These are phyloP conservation scores for Sepiola atlantica DNA, from an alignment of 2,888 invertebrate species.

Conservation along the genomic window DNA sequence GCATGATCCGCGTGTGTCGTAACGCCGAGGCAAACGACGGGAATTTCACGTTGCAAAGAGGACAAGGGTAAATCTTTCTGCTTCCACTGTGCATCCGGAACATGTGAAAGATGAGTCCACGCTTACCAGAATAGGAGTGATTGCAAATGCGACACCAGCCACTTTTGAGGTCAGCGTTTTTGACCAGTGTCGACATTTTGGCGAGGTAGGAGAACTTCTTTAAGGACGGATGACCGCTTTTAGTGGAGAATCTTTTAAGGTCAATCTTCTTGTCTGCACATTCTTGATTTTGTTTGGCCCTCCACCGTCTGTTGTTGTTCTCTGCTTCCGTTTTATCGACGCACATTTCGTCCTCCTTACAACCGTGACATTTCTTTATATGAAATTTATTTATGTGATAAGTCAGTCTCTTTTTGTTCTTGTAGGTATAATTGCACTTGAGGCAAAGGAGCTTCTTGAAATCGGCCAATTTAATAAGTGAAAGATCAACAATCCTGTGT, in stretches of 20 bases:
- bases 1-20: background rate
- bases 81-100: conserved; percentile 84
- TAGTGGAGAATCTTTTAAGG: background rate
- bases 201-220: background rate
- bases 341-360: background rate
- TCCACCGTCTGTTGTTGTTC: background rate
- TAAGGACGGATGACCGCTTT: background rate
- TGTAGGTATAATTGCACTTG: background rate
- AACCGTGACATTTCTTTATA: background rate
- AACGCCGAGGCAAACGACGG: background rate
- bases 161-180: background rate
- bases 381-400: background rate
- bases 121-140: background rate
- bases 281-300: background rate
- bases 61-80: conserved; percentile 84
- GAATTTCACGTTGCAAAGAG: conserved; percentile 78
- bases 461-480: background rate
- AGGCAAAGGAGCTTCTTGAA: background rate
- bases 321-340: background rate
- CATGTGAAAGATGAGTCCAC: conserved; percentile 81
- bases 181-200: background rate
- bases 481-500: background rate
- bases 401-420: background rate
- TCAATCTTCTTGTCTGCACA: background rate
- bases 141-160: background rate